Base-by-base conservation (phyloP, 2,113 vertebrate species). In the Lepisosteus oculatus region DNA sequence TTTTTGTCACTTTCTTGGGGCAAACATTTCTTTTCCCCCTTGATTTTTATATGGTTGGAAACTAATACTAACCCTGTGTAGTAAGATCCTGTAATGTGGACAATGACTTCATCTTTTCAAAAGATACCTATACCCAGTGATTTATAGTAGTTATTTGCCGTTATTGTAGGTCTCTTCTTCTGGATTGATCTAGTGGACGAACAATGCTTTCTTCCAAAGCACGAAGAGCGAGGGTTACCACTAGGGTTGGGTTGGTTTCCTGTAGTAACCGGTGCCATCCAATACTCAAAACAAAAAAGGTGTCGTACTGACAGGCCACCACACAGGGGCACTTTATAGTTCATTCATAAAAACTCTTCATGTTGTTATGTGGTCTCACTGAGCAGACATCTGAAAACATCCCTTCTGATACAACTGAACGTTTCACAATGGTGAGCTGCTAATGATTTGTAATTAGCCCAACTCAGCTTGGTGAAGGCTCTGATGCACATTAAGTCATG, bases 381-480 rank as follows among this genome's bases (percentile, higher is more conserved):
- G 3, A 65, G 51, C 14, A 54, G n/a, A 51, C 42, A 17, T 12
- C 56, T 54, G 65, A 67, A 67, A 6, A 3, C 42, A 43, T 6
- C 42, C 15, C 29, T 12, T 65, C 44, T 41, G 11, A 43, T 72
- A 14, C 43, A 54, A 9, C 63, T 41, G 3, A 13, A 61, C 15
- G 11, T 6, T 55, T 45, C 4, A 59, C 64, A 6, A 42, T 8
- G 13, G 62, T 43, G 17, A 44, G 51, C 14, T 42, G 3, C 29
- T 42, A 43, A 61, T 61, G 12, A 55, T 13, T 2, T 0, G 29
- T 17, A 54, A 68, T 55, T 3, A 61, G 67, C 8, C 55, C 51
- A 70, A 5, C 17, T 67, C 29, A 29, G 29, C 78, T 76, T 17
- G 15, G 47, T 51, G 47, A 5, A 51, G 47, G 47, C 47, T 51